Evolutionary conservation across 2,113 vertebrate genomes (phyloP).

Genomic region (Castor canadensis): DNA sequence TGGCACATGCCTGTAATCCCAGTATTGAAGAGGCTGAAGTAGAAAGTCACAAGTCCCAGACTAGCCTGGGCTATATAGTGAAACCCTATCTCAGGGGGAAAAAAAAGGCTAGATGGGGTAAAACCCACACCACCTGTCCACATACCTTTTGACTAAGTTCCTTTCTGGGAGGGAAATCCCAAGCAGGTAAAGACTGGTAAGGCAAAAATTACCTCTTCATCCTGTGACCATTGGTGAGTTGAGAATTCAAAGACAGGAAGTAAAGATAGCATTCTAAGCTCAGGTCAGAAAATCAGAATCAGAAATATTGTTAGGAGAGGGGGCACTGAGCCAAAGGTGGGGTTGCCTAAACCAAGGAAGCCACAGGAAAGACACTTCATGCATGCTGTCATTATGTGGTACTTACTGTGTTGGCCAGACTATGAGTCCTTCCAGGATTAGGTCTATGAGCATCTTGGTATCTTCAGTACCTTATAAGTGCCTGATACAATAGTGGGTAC

Average conservation of each 20-base stretch:
- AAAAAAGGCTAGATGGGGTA: neutral
- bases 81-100: neutral
- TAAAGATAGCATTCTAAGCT: neutral
- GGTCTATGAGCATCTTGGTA: neutral
- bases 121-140: neutral
- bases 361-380: neutral
- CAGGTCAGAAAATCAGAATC: neutral
- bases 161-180: neutral
- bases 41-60: neutral
- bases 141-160: neutral
- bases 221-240: neutral
- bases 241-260: neutral
- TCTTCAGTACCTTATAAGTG: neutral
- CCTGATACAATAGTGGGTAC: neutral
- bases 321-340: neutral
- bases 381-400: neutral
- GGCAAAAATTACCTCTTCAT: slow-evolving; percentile 2
- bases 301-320: neutral
- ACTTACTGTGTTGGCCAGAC: neutral
- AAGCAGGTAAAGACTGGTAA: neutral
- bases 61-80: neutral
- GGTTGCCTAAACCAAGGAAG: neutral
- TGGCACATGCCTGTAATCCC: no score
- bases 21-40: neutral
- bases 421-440: neutral